Conservation (phyloP, 1,140 invertebrate species). For the Periplaneta americana region DNA sequence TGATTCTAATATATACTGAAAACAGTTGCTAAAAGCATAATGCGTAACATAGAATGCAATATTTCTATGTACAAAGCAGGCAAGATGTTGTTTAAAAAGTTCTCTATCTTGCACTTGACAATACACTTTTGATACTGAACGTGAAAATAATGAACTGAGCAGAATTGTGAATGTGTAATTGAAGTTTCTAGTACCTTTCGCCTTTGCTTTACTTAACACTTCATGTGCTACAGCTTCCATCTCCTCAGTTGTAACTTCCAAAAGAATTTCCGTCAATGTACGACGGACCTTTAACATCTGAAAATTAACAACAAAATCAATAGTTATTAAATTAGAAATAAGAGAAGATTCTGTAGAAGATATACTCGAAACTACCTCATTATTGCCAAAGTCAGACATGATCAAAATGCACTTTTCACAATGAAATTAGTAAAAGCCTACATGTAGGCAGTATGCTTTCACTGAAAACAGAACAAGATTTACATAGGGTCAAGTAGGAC, state of each 20-base stretch:
- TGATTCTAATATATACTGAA: not conserved
- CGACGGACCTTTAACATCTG: conserved; percentile 85
- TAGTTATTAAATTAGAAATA: too few relatives aligned
- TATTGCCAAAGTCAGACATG: too few relatives aligned
- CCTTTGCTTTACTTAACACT: conserved; percentile 53
- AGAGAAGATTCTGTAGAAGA: too few relatives aligned
- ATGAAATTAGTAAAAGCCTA: too few relatives aligned
- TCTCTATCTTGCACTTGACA: too few relatives aligned
- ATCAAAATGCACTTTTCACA: too few relatives aligned
- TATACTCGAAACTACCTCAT: too few relatives aligned
- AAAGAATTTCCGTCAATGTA: conserved; percentile 83
- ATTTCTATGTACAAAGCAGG: not conserved
- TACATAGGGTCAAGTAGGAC: too few relatives aligned
- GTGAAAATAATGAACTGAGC: not conserved
- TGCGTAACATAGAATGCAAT: too few relatives aligned
- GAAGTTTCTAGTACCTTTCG: conserved; percentile 51
- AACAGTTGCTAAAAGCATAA: not conserved
- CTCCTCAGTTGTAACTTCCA: conserved; percentile 89
- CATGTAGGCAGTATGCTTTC: too few relatives aligned
- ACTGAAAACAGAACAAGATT: too few relatives aligned
- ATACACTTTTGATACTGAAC: not conserved
- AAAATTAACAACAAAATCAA: conserved; percentile 25
- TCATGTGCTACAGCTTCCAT: conserved; percentile 76
- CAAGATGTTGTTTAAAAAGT: not conserved
- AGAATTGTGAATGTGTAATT: not conserved